Percentiles rank a stretch among this genome's conserved stretches.
Conservation (phyloP, 1,140 invertebrate genomes). For the Brevipalpus yothersi region DNA sequence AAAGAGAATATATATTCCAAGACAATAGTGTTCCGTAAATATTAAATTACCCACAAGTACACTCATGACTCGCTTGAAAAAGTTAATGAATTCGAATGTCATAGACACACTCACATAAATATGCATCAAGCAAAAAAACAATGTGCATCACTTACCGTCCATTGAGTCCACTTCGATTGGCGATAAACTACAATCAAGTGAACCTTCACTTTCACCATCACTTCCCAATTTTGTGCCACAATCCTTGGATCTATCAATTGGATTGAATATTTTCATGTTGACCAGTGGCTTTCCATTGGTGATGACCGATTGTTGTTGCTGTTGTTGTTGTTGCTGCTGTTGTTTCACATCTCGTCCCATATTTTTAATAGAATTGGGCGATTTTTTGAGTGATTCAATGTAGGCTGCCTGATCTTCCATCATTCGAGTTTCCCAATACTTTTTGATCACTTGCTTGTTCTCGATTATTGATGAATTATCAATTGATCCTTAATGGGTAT, state of each 20-base stretch:
- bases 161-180: not conserved
- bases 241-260: not conserved
- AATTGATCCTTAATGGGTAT: conserved; percentile 14
- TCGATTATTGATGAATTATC: conserved; percentile 18
- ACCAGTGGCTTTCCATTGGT: not conserved
- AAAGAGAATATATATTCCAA: too few species aligned
- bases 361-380: not conserved
- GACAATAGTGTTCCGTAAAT: too few species aligned
- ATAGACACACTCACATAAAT: too few species aligned
- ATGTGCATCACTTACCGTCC: not conserved
- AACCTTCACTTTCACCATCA: conserved; percentile 2
- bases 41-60: too few species aligned
- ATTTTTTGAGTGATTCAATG: not conserved
- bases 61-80: too few species aligned
- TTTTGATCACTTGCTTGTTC: conserved; percentile 18
- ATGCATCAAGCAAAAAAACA: too few species aligned
- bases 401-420: conserved; percentile 11
- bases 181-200: not conserved
- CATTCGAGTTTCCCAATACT: conserved; percentile 19
- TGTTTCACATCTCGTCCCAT: not conserved
- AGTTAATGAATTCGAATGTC: too few species aligned
- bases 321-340: not conserved
- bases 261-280: not conserved
- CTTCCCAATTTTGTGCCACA: not conserved
- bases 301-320: not conserved